Evolutionary conservation across 2,113 vertebrate species (phyloP).

Genomic region (Camelus dromedarius): DNA sequence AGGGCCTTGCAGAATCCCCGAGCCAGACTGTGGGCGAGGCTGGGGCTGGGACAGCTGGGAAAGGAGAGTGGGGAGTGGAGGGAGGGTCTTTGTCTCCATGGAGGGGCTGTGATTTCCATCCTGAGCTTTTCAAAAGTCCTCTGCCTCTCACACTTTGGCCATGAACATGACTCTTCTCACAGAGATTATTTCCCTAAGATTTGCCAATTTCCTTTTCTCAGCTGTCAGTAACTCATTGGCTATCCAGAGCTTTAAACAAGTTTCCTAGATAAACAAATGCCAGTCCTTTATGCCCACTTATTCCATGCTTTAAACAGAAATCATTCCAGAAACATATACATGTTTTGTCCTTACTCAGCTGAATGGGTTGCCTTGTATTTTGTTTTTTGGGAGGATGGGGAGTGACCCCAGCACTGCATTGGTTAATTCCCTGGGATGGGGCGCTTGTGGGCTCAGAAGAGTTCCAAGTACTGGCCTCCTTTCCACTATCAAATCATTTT

Average conservation of each 20-base stretch:
- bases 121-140: neutral
- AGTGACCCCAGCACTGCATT: neutral
- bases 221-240: neutral
- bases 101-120: neutral
- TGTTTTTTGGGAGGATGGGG: neutral
- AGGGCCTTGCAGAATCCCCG: neutral
- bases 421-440: neutral
- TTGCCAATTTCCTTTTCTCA: neutral
- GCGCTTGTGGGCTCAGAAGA: neutral
- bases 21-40: fast-evolving
- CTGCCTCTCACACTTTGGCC: neutral
- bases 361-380: neutral
- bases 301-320: neutral
- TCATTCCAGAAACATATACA: neutral
- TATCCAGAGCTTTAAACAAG: neutral
- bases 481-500: neutral
- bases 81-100: neutral
- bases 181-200: neutral
- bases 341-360: neutral
- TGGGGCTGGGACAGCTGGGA: neutral
- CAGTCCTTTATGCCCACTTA: neutral
- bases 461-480: neutral
- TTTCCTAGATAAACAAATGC: neutral
- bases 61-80: neutral
- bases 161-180: neutral